Evolutionary conservation across 2,113 vertebrate genomes (phyloP).

Genomic region (Anolis carolinensis): DNA sequence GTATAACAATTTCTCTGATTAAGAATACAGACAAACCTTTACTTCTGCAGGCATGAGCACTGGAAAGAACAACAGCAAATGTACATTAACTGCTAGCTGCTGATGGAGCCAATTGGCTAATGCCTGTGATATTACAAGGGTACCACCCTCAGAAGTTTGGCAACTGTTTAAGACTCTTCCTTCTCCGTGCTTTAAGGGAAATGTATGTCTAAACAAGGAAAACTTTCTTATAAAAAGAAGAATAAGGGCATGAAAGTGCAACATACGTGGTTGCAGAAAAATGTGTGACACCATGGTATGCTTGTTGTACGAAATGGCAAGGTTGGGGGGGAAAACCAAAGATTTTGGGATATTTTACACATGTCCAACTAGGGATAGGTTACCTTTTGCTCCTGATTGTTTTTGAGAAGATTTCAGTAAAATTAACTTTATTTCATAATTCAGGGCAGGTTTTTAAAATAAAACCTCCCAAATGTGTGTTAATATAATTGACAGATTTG

Average conservation of each 20-base stretch:
- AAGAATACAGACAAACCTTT: no score
- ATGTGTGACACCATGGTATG: background rate
- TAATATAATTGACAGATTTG: background rate
- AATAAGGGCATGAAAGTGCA: background rate
- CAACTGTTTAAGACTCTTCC: background rate
- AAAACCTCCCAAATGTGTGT: background rate
- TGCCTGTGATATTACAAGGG: background rate
- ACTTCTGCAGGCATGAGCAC: no score
- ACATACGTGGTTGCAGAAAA: background rate
- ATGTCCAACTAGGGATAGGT: background rate
- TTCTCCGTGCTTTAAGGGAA: no score
- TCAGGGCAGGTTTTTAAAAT: background rate
- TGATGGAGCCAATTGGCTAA: background rate
- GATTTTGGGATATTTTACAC: background rate
- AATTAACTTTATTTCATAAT: background rate
- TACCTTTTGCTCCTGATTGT: background rate
- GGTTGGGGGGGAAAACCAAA: background rate
- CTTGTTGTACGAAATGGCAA: background rate
- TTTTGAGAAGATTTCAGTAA: background rate
- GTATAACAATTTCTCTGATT: no score
- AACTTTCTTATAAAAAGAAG: background rate
- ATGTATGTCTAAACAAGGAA: background rate
- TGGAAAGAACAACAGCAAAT: background rate
- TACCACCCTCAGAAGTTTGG: background rate
- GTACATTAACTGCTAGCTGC: background rate